Base-by-base conservation (phyloP, 2,888 invertebrate genomes). In the Clostera curtula region DNA sequence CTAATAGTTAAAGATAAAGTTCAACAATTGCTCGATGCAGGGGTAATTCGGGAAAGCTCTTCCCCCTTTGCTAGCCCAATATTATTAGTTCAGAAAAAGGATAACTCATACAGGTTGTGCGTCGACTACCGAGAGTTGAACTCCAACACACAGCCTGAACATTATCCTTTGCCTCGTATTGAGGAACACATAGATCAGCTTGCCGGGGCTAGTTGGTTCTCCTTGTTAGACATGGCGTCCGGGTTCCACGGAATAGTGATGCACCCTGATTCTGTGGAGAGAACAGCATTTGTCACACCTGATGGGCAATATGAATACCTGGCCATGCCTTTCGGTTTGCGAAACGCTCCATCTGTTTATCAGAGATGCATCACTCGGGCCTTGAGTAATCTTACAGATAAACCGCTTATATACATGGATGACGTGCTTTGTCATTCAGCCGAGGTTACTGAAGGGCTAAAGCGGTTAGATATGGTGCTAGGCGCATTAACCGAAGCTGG, bases 261-360 rank as follows among this genome's bases (percentile, higher is more conserved):
- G 11, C 34, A 36, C 5, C 23, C 26, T 4, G 29, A 31, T 7
- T 38, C 37, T 3, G 12, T 39, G 2, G 29, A 34, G 9, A 32
- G 24, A 13, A 38, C 44, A 1, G 36, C 35, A 5, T 34, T 40
- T 24, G 37, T 41, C 2, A 35, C 36, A 1, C 36, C 37, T 5
- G 36, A 36, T 6, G 37, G 40, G 5, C 40, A 37, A 10, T 40
- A 31, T 23, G 36, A 40, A 19, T 43, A 32, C 24, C 25, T 33
- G 31, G 44, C 48, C 7, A 67, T 63, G 2, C 12, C 18, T 6
- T 70, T 69, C 48, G 67, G 65, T 5, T 31, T 62, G 5, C 56
- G 50, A 15, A 61, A 56, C 27, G 44, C 49, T 2, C 65, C 66
- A 6, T 46, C 59, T 1, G 56, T 59, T 3, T 69, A 63, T 29